These are phyloP conservation scores for Pandion haliaetus DNA, from an alignment of 2,113 vertebrate species.

Conservation along the genomic window DNA sequence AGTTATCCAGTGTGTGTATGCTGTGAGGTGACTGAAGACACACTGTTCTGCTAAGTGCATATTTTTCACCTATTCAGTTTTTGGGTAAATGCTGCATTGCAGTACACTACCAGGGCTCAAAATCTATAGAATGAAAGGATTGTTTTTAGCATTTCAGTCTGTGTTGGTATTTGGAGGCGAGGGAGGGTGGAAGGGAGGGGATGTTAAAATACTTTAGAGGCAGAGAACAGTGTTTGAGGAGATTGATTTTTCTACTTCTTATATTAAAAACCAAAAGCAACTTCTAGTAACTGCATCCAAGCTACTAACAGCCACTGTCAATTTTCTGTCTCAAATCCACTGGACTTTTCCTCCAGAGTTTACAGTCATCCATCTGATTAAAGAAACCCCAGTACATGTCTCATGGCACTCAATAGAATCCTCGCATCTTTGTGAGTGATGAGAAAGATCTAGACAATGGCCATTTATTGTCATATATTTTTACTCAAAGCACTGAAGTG, in stretches of 20 bases:
- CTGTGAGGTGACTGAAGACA: not conserved
- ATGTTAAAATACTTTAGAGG: not conserved
- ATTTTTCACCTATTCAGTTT: not conserved
- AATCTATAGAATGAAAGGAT: not conserved
- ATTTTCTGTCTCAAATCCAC: not conserved
- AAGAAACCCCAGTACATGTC: not conserved
- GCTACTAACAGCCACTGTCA: not conserved
- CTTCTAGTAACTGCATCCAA: not conserved
- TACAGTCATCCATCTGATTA: not conserved
- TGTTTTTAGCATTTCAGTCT: not conserved
- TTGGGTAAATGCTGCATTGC: constrained; percentile 12
- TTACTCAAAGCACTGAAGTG: not conserved
- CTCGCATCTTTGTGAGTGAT: not conserved
- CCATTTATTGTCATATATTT: not conserved
- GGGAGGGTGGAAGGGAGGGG: not conserved
- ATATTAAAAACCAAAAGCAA: not conserved
- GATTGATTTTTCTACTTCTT: not conserved
- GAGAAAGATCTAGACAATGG: not conserved
- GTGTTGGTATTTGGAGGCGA: not conserved
- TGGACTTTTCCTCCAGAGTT: not conserved
- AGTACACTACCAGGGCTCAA: not conserved
- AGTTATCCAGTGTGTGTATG: not conserved
- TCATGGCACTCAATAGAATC: not conserved
- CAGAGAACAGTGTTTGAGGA: not conserved
- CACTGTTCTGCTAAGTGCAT: not conserved